Base-by-base conservation (phyloP, 2,113 vertebrate genomes). In the Alexandromys fortis region DNA sequence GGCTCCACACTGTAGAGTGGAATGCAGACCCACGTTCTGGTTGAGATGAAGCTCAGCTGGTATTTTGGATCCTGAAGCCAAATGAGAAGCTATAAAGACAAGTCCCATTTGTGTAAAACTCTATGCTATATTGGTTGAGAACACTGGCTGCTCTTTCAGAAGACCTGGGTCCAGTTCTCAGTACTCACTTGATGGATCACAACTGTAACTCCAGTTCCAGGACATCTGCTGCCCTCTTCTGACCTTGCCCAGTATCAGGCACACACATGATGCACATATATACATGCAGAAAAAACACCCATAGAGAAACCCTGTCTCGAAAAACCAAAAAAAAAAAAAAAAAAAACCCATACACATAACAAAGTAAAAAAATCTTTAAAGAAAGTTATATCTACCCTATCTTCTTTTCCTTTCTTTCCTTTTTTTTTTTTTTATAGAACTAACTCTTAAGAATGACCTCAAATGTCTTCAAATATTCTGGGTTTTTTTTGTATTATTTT, bases 401-500 rank as follows among this genome's bases (percentile, higher is more conserved):
- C n/a, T 87, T 93, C 94, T 89, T 7, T 58, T 55, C 38, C 22
- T 26, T 42, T 2, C 3, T 42, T 35, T 52, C 0, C 12, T 6
- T 55, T 88, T 42, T 42, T 42, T 42, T 42, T 42, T 42, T 68
- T 68, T 28, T 55, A 35, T 79, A 63, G 38, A 19, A 52, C 24
- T 91, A 38, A 82, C 49, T 93, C 24, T 61, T 78, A 92, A 92
- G 72, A 87, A 30, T 85, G 52, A 73, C 78, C 83, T 72, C 49
- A 93, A 93, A 77, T 88, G 26, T 61, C 47, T 96, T 94, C 19
- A 96, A 47, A 24, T 85, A 30, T 65, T 75, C 77, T 78, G 42
- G 42, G 42, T 67, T n/a, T 96, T 94, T 83, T 94, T 83, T 94
- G 55, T 55, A 82, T 6, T 70, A 4, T 92, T 92, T 89, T 87